Evolutionary conservation across 1,140 invertebrate genomes (phyloP), one percentile per base, ranked within the genome.

Genomic region (Cydia strobilella): DNA sequence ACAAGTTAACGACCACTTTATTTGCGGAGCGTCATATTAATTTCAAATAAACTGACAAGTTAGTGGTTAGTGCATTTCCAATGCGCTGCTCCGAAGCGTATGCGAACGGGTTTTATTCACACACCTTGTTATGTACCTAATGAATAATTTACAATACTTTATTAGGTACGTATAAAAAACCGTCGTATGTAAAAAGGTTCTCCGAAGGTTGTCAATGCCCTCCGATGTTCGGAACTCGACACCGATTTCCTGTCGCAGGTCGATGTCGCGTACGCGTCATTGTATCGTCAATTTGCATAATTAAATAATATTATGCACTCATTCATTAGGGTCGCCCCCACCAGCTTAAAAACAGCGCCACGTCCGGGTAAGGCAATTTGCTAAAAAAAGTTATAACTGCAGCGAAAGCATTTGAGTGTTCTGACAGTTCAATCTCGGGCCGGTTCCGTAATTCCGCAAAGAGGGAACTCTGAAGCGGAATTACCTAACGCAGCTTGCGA

Each of bases 231-330:
- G 79, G 78, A 87, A 88, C 80, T 79, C 79, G 89, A 87, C 89
- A 88, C 86, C 85, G 82, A 87, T 88, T 87, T 91, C 87, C 87
- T 90, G 85, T 31, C 48, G 48, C 77, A 76, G 79, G 74, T 76
- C 80, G 82, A 77, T 75, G 78, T 84, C 80, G 77, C 77, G 77
- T 77, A 81, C 78, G 82, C 84, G 84, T 86, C 84, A 84, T 84
- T 82, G 83, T 87, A 79, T 82, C 79, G 75, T 79, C 76, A 77
- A 89, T 90, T 90, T 85, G 80, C 87, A 89, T 89, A 89, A 87
- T 89, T 88, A 85, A 89, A 86, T 83, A 88, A 86, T 78, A 86
- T 89, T 88, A 88, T 86, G 85, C 84, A 86, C 86, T 84, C 84
- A 85, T 85, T 82, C 82, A 80, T 82, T 82, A 79, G 69, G 80